A percentile compares a stretch with the other conserved stretches of the same genome.
Conservation (phyloP, 2,888 invertebrate genomes). For the Eretmocerus hayati region DNA sequence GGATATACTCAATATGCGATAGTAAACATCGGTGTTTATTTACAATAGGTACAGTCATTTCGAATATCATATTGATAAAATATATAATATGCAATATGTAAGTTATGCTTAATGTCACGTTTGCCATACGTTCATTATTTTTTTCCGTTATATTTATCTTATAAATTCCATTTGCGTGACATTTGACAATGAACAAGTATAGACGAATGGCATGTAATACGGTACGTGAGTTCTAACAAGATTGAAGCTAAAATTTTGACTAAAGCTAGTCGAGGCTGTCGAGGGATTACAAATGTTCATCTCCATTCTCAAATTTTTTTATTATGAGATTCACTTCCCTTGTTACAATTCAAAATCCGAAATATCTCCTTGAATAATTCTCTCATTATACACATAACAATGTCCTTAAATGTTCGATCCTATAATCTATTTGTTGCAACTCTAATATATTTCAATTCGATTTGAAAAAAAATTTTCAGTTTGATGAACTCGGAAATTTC, state of each 20-base stretch:
- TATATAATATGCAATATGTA: slow-evolving; percentile 27
- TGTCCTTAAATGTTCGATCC: too few relatives aligned
- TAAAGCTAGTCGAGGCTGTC: slow-evolving; percentile 33
- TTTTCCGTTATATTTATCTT: slow-evolving; percentile 13
- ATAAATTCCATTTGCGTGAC: slow-evolving; percentile 37
- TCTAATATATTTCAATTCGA: too few relatives aligned
- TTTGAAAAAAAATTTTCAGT: too few relatives aligned
- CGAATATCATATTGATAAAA: slow-evolving; percentile 40
- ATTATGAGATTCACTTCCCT: slow-evolving; percentile 1
- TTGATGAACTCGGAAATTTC: too few relatives aligned
- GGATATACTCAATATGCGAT: slow-evolving; percentile 43
- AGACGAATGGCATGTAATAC: slow-evolving; percentile 44
- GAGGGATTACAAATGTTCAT: too few relatives aligned
- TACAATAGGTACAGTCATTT: slow-evolving; percentile 46
- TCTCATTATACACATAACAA: too few relatives aligned
- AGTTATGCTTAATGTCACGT: slow-evolving; percentile 22
- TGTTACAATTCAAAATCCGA: neutral
- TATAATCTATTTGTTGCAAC: too few relatives aligned
- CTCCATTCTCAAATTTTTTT: slow-evolving; percentile 7
- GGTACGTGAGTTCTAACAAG: slow-evolving; percentile 42
- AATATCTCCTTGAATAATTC: too few relatives aligned
- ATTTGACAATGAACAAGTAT: slow-evolving; percentile 45
- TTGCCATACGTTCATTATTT: slow-evolving; percentile 34
- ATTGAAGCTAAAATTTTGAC: slow-evolving; percentile 36
- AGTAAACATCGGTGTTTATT: slow-evolving; percentile 46